Evolutionary conservation across 53 echinoderm and acorn worm genomes (phyloP).

Genomic region (Temnopleurus reevesii): DNA sequence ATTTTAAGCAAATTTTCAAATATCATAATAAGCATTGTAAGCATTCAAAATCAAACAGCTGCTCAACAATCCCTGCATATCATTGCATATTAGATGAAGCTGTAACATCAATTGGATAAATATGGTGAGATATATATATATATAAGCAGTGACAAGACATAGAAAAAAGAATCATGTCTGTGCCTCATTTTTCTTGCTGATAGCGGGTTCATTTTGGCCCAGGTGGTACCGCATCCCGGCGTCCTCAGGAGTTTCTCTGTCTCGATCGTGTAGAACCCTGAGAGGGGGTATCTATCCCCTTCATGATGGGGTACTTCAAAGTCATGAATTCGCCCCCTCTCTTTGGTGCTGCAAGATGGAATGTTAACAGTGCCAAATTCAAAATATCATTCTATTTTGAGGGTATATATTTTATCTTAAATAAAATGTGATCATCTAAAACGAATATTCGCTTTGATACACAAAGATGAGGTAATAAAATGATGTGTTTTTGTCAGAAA

Average conservation of each 20-base stretch:
- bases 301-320: conserved; percentile 25
- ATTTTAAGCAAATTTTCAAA: too few relatives aligned
- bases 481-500: too few relatives aligned
- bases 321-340: conserved; percentile 1
- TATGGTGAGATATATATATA: conserved; percentile 17
- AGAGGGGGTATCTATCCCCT: conserved; percentile 4
- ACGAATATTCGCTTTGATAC: too few relatives aligned
- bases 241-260: conserved; percentile 32
- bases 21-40: too few relatives aligned
- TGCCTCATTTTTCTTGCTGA: conserved; percentile 48
- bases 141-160: conserved; percentile 30
- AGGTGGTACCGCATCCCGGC: background rate
- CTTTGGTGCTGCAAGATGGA: conserved; percentile 34
- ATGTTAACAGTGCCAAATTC: background rate
- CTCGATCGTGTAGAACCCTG: conserved; percentile 50
- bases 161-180: conserved; percentile 1
- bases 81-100: background rate
- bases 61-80: background rate
- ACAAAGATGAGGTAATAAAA: too few relatives aligned
- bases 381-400: too few relatives aligned
- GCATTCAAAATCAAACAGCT: too few relatives aligned
- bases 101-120: conserved; percentile 12
- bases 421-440: too few relatives aligned
- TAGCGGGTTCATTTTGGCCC: background rate
- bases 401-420: too few relatives aligned